A percentile compares a stretch with the other conserved stretches of the same genome.
These are phyloP conservation scores for Vanacampus margaritifer DNA, from an alignment of 2,113 vertebrate genomes.

Conservation along the genomic window DNA sequence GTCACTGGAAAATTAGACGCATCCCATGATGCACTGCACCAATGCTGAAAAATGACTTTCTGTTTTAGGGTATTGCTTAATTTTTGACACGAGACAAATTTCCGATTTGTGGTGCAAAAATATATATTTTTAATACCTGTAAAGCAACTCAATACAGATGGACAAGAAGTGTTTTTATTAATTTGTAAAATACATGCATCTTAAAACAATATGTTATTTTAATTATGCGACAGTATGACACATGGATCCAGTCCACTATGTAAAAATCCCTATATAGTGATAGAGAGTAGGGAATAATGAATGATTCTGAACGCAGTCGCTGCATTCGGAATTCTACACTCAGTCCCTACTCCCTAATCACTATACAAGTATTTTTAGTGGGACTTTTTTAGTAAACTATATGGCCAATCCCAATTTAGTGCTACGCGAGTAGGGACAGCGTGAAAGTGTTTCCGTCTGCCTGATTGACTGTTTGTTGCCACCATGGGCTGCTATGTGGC, in stretches of 20 bases:
- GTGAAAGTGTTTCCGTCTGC: slow-evolving; percentile 42
- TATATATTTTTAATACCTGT: neutral
- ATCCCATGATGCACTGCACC: neutral
- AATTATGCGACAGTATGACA: too few relatives aligned
- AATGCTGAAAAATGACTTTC: neutral
- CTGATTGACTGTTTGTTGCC: slow-evolving; percentile 53
- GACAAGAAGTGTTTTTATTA: too few relatives aligned
- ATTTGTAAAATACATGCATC: too few relatives aligned
- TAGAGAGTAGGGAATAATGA: too few relatives aligned
- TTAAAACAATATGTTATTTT: too few relatives aligned
- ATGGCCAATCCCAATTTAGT: neutral
- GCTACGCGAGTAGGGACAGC: neutral
- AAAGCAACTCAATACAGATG: neutral
- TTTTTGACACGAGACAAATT: neutral
- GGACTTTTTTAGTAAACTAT: neutral
- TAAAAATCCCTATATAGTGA: neutral
- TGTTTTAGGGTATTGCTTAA: neutral
- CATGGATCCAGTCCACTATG: too few relatives aligned
- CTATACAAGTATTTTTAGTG: neutral
- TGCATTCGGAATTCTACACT: neutral
- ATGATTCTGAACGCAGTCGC: neutral
- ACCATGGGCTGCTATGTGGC: slow-evolving; percentile 43
- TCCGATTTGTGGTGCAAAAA: neutral
- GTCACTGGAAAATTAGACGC: neutral
- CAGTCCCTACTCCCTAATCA: neutral